A percentile compares a stretch with the other conserved stretches of the same genome.
phyloP scores from a whole-genome alignment of 2,113 vertebrate species.

The Rhynchopsitta pachyrhyncha region DNA sequence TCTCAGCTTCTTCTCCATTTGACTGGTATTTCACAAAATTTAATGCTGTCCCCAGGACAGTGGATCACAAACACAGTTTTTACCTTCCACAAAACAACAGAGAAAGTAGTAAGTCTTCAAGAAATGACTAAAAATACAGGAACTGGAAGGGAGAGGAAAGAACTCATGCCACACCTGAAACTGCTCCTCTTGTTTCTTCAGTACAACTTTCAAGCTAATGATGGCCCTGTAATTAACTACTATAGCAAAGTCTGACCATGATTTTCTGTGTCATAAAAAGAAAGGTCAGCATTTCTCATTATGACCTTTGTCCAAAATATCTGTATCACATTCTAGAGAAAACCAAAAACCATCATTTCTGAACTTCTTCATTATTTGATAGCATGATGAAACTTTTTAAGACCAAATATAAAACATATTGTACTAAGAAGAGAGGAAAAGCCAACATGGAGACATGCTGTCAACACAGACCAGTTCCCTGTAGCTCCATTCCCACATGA shows the following conservation, averaged over 20 bases:
- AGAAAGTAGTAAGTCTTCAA: neutral
- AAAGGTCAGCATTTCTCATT: slow-evolving; percentile 9
- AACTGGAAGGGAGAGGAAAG: neutral
- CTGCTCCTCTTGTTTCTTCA: neutral
- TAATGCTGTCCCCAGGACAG: neutral
- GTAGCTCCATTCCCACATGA: slow-evolving; percentile 67
- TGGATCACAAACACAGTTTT: neutral
- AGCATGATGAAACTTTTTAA: slow-evolving; percentile 57
- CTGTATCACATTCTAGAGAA: neutral
- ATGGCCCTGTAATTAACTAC: neutral
- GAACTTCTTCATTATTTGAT: slow-evolving; percentile 48
- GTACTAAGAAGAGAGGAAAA: slow-evolving; percentile 51
- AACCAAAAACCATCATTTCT: slow-evolving; percentile 27
- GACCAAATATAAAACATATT: slow-evolving; percentile 64
- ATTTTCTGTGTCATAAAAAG: neutral
- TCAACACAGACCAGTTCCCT: slow-evolving; percentile 62
- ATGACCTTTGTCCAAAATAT: slow-evolving; percentile 8
- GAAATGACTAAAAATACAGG: neutral
- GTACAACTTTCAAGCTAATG: neutral
- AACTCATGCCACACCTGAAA: neutral
- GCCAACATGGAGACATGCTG: slow-evolving; percentile 52
- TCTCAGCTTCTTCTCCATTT: neutral
- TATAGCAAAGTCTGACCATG: neutral
- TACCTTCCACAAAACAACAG: neutral
- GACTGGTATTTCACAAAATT: neutral